Base-by-base conservation (phyloP, 1,140 invertebrate species). In the Pseudobourletiella spinata region DNA sequence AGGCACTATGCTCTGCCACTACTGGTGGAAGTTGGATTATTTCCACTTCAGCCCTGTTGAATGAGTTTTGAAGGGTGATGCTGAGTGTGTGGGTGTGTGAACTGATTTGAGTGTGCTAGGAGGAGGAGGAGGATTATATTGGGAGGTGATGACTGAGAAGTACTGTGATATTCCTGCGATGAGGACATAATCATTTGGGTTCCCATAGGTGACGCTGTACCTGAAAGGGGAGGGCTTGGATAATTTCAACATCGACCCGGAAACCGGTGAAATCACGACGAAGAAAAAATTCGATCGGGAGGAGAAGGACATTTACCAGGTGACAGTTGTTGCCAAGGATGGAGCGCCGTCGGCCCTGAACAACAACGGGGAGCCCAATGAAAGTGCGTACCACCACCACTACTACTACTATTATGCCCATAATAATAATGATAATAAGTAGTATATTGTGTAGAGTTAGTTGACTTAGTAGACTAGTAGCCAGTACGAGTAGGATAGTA, bases 251-350 rank as follows among this genome's bases (percentile, higher is more conserved):
- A 91, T 95, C 32, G 87, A 94, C 73, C 75, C 77, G 2, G 68
- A 84, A 16, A 90, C 87, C n/a, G 91, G 91, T 16, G 87, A 88
- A 65, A 89, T 94, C 26, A 91, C 84, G 0, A 90, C 89, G 0
- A 71, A 81, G 25, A 80, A 80, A 14, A 80, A 76, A 25, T 91
- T 95, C 72, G 89, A 94, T 74, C 80, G 90, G 60, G 91, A 95
- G 77, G 73, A 80, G 20, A 80, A 84, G 54, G 84, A 84, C 67
- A 83, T 85, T 43, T 93, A 91, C 71, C 86, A 86, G 68, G 83
- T 95, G 0, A 89, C 86, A 72, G 87, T 95, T 0, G 83, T 86
- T 63, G 90, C 89, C 0, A 84, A 80, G 0, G 91, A 95, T 74
- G 91, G 89, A 73, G 87, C 86, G 0, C 86, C 87, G 0, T 91